These are phyloP conservation scores for Mycetomoellerius zeteki DNA, from an alignment of 1,140 invertebrate genomes.

Conservation along the genomic window DNA sequence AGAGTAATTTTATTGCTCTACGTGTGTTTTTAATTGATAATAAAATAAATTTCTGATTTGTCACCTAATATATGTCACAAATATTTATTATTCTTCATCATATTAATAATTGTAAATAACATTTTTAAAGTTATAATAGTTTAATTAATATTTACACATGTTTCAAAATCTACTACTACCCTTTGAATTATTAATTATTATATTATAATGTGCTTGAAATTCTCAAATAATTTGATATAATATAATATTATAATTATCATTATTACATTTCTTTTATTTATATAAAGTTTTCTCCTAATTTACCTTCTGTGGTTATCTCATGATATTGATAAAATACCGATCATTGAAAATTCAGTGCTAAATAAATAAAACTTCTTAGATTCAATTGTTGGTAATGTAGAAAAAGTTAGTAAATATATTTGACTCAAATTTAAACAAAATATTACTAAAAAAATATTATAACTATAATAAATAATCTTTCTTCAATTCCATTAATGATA, in stretches of 20 bases:
- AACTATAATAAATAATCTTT: not conserved
- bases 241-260: not conserved
- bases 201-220: not conserved
- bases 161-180: not conserved
- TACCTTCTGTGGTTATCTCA: not conserved
- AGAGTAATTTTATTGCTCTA: not conserved
- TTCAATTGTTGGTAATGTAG: not conserved
- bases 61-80: not conserved
- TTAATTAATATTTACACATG: not conserved
- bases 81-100: not conserved
- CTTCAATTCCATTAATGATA: not conserved
- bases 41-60: not conserved
- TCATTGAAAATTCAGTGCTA: not conserved
- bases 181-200: constrained; percentile 1
- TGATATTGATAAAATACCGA: not conserved
- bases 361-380: not conserved
- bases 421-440: not conserved
- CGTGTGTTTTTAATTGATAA: not conserved
- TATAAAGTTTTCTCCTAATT: not conserved
- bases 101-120: not conserved
- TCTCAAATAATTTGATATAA: not conserved
- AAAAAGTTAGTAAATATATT: not conserved
- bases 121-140: not conserved
- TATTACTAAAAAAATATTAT: not conserved
- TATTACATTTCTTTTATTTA: not conserved